These are phyloP conservation scores for Nyctalus aviator DNA, from an alignment of 2,797 vertebrate species.

Conservation along the genomic window DNA sequence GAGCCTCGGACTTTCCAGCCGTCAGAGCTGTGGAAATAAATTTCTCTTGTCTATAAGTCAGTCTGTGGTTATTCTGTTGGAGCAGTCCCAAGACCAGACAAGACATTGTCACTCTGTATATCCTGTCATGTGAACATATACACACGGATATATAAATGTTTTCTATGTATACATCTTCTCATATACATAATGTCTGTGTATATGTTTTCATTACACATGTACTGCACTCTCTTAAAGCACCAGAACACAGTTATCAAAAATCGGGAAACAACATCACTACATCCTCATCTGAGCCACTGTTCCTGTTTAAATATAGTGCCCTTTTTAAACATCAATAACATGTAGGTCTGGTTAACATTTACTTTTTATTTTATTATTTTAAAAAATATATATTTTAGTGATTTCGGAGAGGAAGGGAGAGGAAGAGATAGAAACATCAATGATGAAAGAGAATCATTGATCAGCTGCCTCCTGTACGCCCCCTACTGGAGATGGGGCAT, in stretches of 20 bases:
- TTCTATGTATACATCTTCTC: background rate
- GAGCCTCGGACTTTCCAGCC: background rate
- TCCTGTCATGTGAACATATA: background rate
- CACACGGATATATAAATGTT: background rate
- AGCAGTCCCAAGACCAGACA: background rate
- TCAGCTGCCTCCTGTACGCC: too few species aligned
- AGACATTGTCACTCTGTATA: background rate
- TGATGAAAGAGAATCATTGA: too few species aligned
- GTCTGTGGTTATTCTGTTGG: background rate
- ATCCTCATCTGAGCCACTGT: accelerated
- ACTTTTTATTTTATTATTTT: too few species aligned
- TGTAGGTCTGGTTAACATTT: background rate
- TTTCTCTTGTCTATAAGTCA: background rate
- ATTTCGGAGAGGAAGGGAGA: too few species aligned
- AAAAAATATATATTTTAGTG: too few species aligned
- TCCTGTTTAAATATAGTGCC: background rate
- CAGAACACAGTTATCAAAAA: background rate
- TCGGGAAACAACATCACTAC: background rate
- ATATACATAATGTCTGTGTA: background rate
- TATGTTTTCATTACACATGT: background rate
- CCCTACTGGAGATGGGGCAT: too few species aligned
- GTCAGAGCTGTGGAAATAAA: too few species aligned
- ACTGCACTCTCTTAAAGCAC: background rate
- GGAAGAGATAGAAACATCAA: too few species aligned
- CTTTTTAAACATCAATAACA: background rate